These are phyloP conservation scores for Agriopis marginaria DNA, from an alignment of 2,888 invertebrate genomes.

Conservation along the genomic window DNA sequence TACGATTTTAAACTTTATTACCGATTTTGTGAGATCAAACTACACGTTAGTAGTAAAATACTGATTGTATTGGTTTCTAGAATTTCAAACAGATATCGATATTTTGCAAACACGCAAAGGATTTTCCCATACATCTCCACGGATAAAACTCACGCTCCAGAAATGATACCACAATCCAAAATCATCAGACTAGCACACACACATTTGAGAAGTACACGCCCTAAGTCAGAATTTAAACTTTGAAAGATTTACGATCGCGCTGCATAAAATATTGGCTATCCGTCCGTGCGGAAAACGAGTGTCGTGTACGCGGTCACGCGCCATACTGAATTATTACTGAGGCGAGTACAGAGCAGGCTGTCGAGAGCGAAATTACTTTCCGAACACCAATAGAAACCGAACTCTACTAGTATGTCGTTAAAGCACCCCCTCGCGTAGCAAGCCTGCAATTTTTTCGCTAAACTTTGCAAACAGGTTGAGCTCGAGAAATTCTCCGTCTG, in stretches of 20 bases:
- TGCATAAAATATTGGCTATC: conserved; percentile 48
- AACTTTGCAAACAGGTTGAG: conserved; percentile 69
- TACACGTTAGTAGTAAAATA: not conserved
- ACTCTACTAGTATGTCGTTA: conserved; percentile 57
- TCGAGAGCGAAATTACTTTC: conserved; percentile 82
- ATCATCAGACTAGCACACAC: conserved; percentile 45
- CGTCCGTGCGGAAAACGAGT: conserved; percentile 57
- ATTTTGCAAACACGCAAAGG: conserved; percentile 61
- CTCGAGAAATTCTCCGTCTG: conserved; percentile 74
- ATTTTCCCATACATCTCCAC: conserved; percentile 50
- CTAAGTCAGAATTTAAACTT: conserved; percentile 54
- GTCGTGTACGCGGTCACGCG: conserved; percentile 72
- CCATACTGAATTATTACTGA: conserved; percentile 76
- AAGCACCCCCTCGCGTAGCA: conserved; percentile 58
- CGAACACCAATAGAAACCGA: conserved; percentile 61
- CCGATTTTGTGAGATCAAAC: too few species aligned
- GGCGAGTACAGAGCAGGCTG: conserved; percentile 64
- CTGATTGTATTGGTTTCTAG: not conserved
- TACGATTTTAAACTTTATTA: not conserved
- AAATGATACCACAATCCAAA: conserved; percentile 58
- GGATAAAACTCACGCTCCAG: conserved; percentile 57
- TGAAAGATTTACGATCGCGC: conserved; percentile 63
- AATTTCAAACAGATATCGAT: conserved; percentile 43
- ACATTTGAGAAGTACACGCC: conserved; percentile 48
- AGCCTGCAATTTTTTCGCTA: conserved; percentile 59